phyloP scores from a whole-genome alignment of 2,113 vertebrate species.

The Petroica traversi region DNA sequence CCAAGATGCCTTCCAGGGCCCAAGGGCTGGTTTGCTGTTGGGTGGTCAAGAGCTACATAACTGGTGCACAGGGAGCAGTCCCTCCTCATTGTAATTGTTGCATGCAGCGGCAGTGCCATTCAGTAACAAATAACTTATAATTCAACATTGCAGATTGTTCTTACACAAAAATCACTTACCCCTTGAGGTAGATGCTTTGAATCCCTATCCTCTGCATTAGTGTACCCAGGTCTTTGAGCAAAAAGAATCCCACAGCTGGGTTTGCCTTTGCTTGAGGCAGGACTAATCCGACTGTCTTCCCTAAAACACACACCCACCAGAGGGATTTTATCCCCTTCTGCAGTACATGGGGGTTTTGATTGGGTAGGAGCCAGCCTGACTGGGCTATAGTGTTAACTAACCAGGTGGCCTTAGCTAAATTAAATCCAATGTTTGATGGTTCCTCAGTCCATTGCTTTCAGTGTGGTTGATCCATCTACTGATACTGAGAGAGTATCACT shows the following conservation, averaged over 20 bases:
- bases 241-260: background rate
- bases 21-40: background rate
- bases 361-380: too few relatives aligned
- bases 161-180: too few relatives aligned
- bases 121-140: background rate
- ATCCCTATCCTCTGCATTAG: background rate
- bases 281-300: background rate
- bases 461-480: background rate
- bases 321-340: background rate
- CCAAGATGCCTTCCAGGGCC: too few relatives aligned
- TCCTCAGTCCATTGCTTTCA: background rate
- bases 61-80: too few relatives aligned
- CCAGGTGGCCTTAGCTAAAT: background rate
- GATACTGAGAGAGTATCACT: background rate
- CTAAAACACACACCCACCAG: background rate
- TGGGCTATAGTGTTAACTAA: background rate
- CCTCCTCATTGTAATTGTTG: too few relatives aligned
- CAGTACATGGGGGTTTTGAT: background rate
- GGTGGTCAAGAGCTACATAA: background rate
- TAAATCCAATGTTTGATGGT: background rate
- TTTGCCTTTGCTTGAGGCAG: background rate
- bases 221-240: background rate
- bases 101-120: background rate
- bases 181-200: accelerated
- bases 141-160: too few relatives aligned